Evolutionary conservation across 2,797 vertebrate species (phyloP).

Genomic region (Sebastes diaconus): DNA sequence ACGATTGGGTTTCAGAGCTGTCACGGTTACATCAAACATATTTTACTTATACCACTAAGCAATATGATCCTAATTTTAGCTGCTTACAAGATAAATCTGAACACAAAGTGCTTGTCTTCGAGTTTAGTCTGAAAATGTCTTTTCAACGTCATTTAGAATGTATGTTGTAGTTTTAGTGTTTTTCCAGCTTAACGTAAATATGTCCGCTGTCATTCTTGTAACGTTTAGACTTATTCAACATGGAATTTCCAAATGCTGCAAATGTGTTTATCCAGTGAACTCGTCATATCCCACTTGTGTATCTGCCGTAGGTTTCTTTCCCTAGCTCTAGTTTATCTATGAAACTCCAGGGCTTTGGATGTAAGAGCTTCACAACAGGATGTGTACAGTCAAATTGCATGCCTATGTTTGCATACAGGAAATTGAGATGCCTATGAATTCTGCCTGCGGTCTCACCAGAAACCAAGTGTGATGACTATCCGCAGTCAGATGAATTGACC

Average conservation of each 20-base stretch:
- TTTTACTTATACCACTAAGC: constrained; percentile 4
- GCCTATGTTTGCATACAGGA: constrained; percentile 65
- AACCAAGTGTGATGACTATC: constrained; percentile 69
- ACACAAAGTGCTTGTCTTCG: background rate
- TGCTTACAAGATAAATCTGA: background rate
- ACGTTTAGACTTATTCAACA: background rate
- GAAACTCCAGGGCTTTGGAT: constrained; percentile 9
- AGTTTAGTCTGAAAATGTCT: background rate
- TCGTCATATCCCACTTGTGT: constrained; percentile 4
- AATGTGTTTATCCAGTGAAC: constrained; percentile 19
- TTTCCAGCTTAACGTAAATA: background rate
- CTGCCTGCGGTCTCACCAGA: constrained; percentile 66
- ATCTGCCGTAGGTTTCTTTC: constrained; percentile 29
- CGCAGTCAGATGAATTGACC: constrained; percentile 62
- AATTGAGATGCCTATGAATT: constrained; percentile 63
- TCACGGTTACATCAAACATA: background rate
- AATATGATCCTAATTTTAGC: background rate
- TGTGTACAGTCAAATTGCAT: constrained; percentile 41
- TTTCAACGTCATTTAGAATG: background rate
- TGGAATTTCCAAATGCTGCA: background rate
- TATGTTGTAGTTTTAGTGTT: background rate
- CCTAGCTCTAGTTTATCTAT: constrained; percentile 20
- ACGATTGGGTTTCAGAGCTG: background rate
- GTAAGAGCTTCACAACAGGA: constrained; percentile 51
- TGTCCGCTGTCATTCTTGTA: too few species aligned